phyloP scores from a whole-genome alignment of 2,113 vertebrate species.

The Campylomormyrus numenius region DNA sequence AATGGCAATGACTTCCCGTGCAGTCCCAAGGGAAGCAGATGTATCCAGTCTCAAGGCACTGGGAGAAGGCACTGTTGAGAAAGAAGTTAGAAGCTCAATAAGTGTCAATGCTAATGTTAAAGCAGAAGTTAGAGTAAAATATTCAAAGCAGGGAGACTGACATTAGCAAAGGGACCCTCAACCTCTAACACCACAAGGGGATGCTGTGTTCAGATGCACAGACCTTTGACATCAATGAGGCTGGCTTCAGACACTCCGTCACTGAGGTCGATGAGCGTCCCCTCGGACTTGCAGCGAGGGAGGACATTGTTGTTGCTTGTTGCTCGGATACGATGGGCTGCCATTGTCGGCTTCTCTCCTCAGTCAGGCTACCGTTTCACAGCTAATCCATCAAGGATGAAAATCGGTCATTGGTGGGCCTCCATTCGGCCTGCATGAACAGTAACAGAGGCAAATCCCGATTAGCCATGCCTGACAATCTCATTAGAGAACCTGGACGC shows the following conservation, averaged over 20 bases:
- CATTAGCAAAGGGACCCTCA: not conserved
- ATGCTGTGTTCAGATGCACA: constrained; percentile 12
- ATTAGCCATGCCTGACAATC: constrained; percentile 18
- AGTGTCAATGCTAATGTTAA: not conserved
- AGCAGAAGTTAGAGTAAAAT: not conserved
- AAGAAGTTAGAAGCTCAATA: not conserved
- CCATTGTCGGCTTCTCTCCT: constrained; percentile 60
- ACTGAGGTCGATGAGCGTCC: constrained; percentile 78
- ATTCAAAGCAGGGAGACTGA: not conserved
- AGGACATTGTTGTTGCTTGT: constrained; percentile 74
- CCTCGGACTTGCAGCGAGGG: constrained; percentile 89
- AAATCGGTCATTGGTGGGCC: constrained; percentile 42
- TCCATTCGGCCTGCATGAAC: constrained; percentile 39
- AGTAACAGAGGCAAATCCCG: not conserved
- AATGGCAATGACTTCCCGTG: constrained; percentile 87
- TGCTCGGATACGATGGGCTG: constrained; percentile 84
- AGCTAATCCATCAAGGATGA: constrained; percentile 25
- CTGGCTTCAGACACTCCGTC: constrained; percentile 66
- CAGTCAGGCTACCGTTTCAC: constrained; percentile 24
- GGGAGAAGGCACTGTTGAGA: constrained; percentile 83
- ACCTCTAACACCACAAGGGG: not conserved
- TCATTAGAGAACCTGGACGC: constrained; percentile 9
- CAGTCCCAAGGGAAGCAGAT: constrained; percentile 71
- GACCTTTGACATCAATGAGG: constrained; percentile 87
- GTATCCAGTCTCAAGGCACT: constrained; percentile 84